Percentiles rank a stretch among this genome's conserved stretches.
phyloP scores from a whole-genome alignment of 1,140 invertebrate genomes.

The Drosophila santomea region DNA sequence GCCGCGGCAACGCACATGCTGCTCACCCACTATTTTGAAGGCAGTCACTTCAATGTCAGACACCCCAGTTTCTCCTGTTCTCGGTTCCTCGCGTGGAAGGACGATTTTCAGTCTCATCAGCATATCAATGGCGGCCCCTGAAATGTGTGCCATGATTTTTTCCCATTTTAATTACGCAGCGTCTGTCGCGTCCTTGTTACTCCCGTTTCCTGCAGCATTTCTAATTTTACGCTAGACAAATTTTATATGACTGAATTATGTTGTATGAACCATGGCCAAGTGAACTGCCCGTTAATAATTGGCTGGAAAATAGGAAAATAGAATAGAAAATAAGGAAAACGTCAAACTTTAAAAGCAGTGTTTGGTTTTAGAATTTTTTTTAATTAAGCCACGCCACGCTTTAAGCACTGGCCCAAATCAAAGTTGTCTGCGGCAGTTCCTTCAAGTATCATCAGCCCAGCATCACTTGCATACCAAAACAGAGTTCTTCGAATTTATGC shows the following conservation, averaged over 20 bases:
- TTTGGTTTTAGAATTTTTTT: slow-evolving; percentile 16
- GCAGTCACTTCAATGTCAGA: slow-evolving; percentile 78
- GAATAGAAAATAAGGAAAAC: slow-evolving; percentile 24
- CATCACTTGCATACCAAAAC: slow-evolving; percentile 59
- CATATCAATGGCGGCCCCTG: slow-evolving; percentile 68
- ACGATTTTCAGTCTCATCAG: slow-evolving; percentile 54
- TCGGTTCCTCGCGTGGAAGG: not conserved
- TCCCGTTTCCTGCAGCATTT: slow-evolving; percentile 53
- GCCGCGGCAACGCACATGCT: slow-evolving; percentile 15
- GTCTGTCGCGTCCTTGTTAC: slow-evolving; percentile 46
- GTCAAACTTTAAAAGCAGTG: slow-evolving; percentile 34
- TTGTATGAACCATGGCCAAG: slow-evolving; percentile 69
- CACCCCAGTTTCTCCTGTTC: slow-evolving; percentile 31
- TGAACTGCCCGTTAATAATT: slow-evolving; percentile 68
- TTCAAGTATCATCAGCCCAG: slow-evolving; percentile 44
- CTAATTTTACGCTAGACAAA: slow-evolving; percentile 81
- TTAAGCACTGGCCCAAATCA: slow-evolving; percentile 68
- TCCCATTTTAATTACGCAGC: slow-evolving; percentile 72
- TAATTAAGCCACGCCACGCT: slow-evolving; percentile 62
- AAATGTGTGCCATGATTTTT: slow-evolving; percentile 67
- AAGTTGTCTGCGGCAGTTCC: slow-evolving; percentile 59
- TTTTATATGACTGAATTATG: slow-evolving; percentile 83
- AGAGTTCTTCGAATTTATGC: slow-evolving; percentile 67
- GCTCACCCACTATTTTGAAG: slow-evolving; percentile 49
- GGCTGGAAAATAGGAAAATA: slow-evolving; percentile 26